These are phyloP conservation scores for Beroe forskalii DNA, from an alignment of 37 sponge, comb jelly and placozoan genomes.

Conservation along the genomic window DNA sequence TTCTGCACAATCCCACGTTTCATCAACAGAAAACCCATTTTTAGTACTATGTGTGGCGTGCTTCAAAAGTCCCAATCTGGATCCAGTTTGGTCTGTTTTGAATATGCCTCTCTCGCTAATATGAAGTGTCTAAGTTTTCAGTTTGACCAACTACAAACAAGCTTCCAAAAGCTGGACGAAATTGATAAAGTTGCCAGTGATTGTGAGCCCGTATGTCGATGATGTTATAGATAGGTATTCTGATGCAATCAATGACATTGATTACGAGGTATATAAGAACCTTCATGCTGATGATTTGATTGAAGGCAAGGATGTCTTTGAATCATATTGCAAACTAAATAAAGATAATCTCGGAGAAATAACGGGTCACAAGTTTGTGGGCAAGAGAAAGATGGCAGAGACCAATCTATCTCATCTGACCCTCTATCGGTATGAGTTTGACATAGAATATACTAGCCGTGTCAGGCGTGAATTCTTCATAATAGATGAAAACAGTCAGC, in stretches of 20 bases:
- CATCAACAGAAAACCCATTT: slow-evolving; percentile 33
- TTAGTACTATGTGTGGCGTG: slow-evolving; percentile 32
- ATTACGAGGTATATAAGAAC: slow-evolving; percentile 5
- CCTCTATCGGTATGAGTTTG: slow-evolving; percentile 52
- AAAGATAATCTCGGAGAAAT: slow-evolving; percentile 15
- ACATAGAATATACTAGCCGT: neutral
- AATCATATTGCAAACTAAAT: neutral
- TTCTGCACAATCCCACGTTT: slow-evolving; percentile 42
- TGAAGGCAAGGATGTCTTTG: slow-evolving; percentile 21
- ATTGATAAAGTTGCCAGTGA: neutral
- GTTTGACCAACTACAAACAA: slow-evolving; percentile 5
- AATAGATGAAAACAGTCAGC: neutral
- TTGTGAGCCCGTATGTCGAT: slow-evolving; percentile 14
- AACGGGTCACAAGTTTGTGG: neutral
- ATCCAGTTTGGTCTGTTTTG: neutral
- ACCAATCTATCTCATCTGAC: slow-evolving; percentile 17
- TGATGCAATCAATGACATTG: neutral
- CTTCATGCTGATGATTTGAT: slow-evolving; percentile 4
- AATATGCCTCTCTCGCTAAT: slow-evolving; percentile 26
- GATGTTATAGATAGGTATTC: neutral
- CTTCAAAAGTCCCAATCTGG: slow-evolving; percentile 41
- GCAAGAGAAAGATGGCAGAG: slow-evolving; percentile 26
- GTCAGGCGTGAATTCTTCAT: slow-evolving; percentile 56
- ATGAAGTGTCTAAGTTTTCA: neutral
- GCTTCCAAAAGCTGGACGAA: slow-evolving; percentile 41